These are phyloP conservation scores for Hepsetus odoe DNA, from an alignment of 2,113 vertebrate species.

Conservation along the genomic window DNA sequence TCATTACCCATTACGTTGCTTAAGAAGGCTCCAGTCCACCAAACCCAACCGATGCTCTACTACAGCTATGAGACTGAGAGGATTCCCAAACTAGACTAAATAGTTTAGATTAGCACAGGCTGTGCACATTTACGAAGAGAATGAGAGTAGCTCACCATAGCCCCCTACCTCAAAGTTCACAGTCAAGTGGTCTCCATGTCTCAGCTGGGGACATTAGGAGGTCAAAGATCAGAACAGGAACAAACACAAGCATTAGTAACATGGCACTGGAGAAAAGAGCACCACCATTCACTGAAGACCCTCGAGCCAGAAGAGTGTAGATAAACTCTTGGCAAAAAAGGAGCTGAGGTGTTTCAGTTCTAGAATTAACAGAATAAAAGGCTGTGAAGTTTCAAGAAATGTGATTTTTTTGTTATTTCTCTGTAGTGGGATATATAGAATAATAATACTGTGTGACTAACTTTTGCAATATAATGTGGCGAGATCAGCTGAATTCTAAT, in stretches of 20 bases:
- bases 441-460: no score
- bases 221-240: conserved; percentile 40
- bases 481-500: no score
- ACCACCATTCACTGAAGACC: conserved; percentile 16
- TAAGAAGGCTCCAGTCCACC: conserved; percentile 23
- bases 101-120: conserved; percentile 66
- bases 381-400: no score
- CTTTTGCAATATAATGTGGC: no score
- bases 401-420: no score
- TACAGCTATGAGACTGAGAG: conserved; percentile 14
- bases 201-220: conserved; percentile 29
- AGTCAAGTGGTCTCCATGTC: conserved; percentile 47
- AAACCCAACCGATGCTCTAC: not conserved
- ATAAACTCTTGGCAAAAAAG: conserved; percentile 16
- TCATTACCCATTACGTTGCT: conserved; percentile 23
- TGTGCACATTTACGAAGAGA: conserved; percentile 55
- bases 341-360: not conserved
- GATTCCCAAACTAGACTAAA: conserved; percentile 63
- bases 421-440: no score
- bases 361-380: no score
- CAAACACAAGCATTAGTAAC: conserved; percentile 43
- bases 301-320: not conserved
- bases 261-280: conserved; percentile 29
- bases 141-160: conserved; percentile 29
- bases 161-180: conserved; percentile 42